Conservation (phyloP, 2,888 invertebrate genomes). For the Rhyacophila evoluta region DNA sequence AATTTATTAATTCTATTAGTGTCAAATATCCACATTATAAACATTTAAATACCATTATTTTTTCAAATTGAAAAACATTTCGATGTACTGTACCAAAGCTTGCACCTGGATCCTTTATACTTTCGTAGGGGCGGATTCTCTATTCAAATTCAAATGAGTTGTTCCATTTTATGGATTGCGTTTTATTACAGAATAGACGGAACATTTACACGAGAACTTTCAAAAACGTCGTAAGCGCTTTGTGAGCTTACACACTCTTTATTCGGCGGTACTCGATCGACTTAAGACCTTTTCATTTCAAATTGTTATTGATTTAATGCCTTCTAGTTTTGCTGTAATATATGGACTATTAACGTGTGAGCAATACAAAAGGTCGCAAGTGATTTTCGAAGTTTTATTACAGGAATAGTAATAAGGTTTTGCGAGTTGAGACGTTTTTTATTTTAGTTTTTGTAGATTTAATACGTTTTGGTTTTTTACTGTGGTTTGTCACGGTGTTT, state of each 20-base stretch:
- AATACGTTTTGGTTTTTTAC: neutral
- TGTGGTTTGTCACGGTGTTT: slow-evolving; percentile 22
- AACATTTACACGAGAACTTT: neutral
- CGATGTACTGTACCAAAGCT: slow-evolving; percentile 32
- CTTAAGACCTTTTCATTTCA: neutral
- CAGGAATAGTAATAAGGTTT: neutral
- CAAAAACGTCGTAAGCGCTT: slow-evolving; percentile 29
- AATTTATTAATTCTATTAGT: too few relatives aligned
- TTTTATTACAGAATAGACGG: slow-evolving; percentile 35
- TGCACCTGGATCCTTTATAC: slow-evolving; percentile 52
- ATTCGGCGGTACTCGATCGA: neutral
- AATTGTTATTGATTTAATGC: slow-evolving; percentile 7
- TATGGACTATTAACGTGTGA: slow-evolving; percentile 12
- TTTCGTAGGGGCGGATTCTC: slow-evolving; percentile 66
- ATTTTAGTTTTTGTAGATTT: neutral
- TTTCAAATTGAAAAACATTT: neutral
- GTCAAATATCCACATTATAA: too few relatives aligned
- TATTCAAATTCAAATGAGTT: slow-evolving; percentile 73
- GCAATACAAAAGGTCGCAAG: slow-evolving; percentile 10
- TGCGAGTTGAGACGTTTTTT: slow-evolving; percentile 24
- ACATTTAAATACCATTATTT: too few relatives aligned
- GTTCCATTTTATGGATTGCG: slow-evolving; percentile 65
- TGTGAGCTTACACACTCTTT: neutral
- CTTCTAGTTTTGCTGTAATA: slow-evolving; percentile 5
- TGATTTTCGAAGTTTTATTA: neutral